phyloP scores from a whole-genome alignment of 2,797 vertebrate genomes.

The Merluccius polli region DNA sequence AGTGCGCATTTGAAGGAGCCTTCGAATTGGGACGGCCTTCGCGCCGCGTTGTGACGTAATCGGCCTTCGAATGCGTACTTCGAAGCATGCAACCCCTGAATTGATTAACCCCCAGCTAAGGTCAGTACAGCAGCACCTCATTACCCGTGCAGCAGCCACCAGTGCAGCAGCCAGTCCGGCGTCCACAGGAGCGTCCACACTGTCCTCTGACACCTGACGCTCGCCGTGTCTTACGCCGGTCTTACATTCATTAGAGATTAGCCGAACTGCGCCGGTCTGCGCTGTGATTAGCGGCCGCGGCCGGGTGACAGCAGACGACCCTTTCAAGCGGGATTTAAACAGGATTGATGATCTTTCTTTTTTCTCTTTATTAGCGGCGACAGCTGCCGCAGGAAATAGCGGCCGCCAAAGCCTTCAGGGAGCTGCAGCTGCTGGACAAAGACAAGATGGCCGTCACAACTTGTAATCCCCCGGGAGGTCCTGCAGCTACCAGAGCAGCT shows the following conservation, averaged over 20 bases:
- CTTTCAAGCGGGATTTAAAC: constrained; percentile 40
- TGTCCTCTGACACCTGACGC: background rate
- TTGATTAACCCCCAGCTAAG: too few relatives aligned
- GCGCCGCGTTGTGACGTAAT: too few relatives aligned
- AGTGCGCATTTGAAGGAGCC: too few relatives aligned
- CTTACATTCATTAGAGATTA: background rate
- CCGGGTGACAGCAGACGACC: background rate
- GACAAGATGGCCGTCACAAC: constrained; percentile 27
- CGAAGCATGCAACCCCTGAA: too few relatives aligned
- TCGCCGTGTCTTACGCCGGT: background rate
- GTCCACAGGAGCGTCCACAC: background rate
- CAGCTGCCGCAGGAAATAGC: constrained; percentile 53
- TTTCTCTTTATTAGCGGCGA: constrained; percentile 42
- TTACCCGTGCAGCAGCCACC: background rate
- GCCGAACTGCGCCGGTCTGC: background rate
- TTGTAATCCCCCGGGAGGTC: background rate
- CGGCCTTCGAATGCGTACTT: too few relatives aligned
- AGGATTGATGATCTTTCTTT: constrained; percentile 47
- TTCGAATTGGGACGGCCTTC: too few relatives aligned
- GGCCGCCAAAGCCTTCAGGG: constrained; percentile 32
- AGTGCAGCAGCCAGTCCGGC: background rate
- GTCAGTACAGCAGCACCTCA: background rate
- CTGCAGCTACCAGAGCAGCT: background rate
- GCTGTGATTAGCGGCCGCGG: constrained; percentile 14
- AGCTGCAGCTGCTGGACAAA: constrained; percentile 44